phyloP scores from a whole-genome alignment of 2,113 vertebrate genomes.

The Leucoraja erinaceus region DNA sequence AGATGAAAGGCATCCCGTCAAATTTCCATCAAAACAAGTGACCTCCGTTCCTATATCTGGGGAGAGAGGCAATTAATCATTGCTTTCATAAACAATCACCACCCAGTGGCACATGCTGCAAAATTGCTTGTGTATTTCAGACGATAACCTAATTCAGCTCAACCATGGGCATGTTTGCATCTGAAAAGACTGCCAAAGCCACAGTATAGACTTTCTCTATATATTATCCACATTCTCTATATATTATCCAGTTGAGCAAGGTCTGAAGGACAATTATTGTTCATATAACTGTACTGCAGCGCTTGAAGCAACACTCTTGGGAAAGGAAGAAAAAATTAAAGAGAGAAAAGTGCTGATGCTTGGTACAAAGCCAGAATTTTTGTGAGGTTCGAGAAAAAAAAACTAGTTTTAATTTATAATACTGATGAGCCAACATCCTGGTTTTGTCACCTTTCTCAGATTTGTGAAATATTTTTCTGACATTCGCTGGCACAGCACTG shows the following conservation, averaged over 20 bases:
- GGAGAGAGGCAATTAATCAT: neutral
- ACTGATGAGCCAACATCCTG: neutral
- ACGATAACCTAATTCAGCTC: neutral
- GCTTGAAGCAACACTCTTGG: neutral
- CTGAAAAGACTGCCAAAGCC: neutral
- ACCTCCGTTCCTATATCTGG: neutral
- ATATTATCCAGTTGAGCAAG: neutral
- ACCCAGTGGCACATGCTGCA: neutral
- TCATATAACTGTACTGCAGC: neutral
- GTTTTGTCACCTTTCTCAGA: neutral
- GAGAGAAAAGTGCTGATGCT: neutral
- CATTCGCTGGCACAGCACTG: neutral
- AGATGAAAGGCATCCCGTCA: neutral
- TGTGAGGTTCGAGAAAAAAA: neutral
- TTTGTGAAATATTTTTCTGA: conserved; percentile 6
- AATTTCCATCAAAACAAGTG: neutral
- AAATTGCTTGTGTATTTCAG: neutral
- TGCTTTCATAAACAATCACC: neutral
- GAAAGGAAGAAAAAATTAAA: neutral
- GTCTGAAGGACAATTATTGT: neutral
- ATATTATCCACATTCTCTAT: neutral
- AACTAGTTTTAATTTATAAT: neutral
- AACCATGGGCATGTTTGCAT: neutral
- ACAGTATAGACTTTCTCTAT: neutral
- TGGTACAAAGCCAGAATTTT: neutral